Conservation (phyloP, 2,888 invertebrate species). For the Argyra leucocephala region DNA sequence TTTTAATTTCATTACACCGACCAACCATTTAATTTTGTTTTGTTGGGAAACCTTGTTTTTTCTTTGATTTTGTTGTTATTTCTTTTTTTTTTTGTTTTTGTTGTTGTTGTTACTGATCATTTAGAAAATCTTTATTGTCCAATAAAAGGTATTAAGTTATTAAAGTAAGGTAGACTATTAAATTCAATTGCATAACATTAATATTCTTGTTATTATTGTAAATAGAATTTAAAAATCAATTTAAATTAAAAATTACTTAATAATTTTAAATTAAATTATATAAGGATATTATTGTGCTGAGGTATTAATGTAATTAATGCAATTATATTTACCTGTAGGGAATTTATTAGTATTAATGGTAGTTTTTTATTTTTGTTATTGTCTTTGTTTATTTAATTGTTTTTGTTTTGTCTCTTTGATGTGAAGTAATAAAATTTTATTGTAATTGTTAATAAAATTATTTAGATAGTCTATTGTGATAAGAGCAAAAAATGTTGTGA, state of each 20-base stretch:
- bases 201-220: background rate
- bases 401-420: too few species aligned
- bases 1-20: background rate
- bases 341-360: background rate
- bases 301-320: background rate
- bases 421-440: too few species aligned
- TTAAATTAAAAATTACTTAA: background rate
- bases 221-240: background rate
- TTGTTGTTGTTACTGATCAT: background rate
- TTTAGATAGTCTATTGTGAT: too few species aligned
- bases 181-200: conserved; percentile 1
- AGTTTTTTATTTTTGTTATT: too few species aligned
- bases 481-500: too few species aligned
- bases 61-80: background rate
- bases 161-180: background rate
- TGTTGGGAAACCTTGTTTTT: background rate
- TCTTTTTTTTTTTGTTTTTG: too few species aligned
- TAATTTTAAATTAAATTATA: too few species aligned
- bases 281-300: too few species aligned
- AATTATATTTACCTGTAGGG: background rate
- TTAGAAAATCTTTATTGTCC: background rate
- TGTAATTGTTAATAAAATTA: too few species aligned
- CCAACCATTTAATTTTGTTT: background rate
- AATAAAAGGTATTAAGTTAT: background rate
- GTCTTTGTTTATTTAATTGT: too few species aligned